Conservation (phyloP, 2,113 vertebrate genomes). For the Arvicanthis niloticus region DNA sequence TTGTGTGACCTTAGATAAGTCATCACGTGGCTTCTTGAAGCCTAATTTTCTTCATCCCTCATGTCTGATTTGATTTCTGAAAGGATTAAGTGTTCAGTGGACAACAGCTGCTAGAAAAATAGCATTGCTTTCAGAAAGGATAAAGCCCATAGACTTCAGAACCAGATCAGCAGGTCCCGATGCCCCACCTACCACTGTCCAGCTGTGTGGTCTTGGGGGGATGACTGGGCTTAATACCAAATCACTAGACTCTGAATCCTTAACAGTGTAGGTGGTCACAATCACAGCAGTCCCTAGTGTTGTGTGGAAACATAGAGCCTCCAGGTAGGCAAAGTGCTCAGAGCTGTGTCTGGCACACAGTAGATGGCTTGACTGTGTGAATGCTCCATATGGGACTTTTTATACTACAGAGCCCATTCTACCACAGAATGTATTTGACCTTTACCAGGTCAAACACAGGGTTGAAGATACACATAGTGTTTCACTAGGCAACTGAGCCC, state of each 20-base stretch:
- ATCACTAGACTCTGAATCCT: neutral
- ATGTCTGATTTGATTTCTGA: neutral
- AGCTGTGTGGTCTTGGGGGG: no score
- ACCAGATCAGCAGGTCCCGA: neutral
- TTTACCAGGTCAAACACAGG: neutral
- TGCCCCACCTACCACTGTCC: neutral
- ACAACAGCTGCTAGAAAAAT: neutral
- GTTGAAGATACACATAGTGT: neutral
- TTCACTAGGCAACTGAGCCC: no score
- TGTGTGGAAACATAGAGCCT: neutral
- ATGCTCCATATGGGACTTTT: neutral
- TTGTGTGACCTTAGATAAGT: slow-evolving; percentile 17
- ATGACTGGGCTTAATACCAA: neutral
- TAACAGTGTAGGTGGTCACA: neutral
- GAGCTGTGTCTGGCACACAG: neutral
- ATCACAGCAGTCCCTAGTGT: neutral
- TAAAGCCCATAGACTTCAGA: neutral
- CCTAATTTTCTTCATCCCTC: neutral
- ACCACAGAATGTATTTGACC: neutral
- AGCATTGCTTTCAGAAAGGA: neutral
- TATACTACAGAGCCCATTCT: neutral
- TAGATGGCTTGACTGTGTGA: fast-evolving
- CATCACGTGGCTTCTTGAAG: neutral
- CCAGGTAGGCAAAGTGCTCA: neutral
- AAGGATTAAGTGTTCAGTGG: neutral